A percentile compares a stretch with the other conserved stretches of the same genome.
These are phyloP conservation scores for Chlorocebus sabaeus DNA, from an alignment of 2,113 vertebrate genomes.

Conservation along the genomic window DNA sequence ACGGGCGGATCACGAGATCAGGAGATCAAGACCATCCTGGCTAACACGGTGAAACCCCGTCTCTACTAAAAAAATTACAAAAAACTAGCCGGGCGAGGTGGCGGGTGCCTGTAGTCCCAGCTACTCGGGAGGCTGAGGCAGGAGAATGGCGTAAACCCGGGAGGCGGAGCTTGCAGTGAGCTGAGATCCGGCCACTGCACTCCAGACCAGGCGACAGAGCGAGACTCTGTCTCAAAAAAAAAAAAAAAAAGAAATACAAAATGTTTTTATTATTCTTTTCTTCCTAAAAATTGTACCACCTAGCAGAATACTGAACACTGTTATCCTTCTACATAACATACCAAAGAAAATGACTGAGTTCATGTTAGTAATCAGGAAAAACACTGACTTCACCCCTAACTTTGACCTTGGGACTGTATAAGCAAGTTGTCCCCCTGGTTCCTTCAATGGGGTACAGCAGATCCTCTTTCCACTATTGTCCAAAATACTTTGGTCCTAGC, in stretches of 20 bases:
- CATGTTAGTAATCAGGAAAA: neutral
- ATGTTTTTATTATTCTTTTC: neutral
- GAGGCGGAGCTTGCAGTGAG: too few species aligned
- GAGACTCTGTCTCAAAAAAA: too few species aligned
- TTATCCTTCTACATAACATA: neutral
- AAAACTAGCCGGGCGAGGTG: too few species aligned
- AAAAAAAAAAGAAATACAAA: slow-evolving; percentile 1
- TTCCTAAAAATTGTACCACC: neutral
- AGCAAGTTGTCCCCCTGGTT: neutral
- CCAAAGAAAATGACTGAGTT: neutral
- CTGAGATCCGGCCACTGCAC: too few species aligned
- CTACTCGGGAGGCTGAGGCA: too few species aligned
- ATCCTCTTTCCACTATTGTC: neutral
- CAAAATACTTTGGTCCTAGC: neutral
- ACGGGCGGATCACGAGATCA: too few species aligned
- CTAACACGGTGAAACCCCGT: too few species aligned
- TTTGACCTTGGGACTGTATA: neutral
- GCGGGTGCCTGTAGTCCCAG: too few species aligned
- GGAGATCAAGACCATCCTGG: too few species aligned
- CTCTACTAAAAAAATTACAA: too few species aligned
- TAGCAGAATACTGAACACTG: neutral
- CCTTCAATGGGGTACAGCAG: neutral
- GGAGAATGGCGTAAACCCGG: too few species aligned
- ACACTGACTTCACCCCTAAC: neutral
- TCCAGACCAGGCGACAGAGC: too few species aligned